Evolutionary conservation across 2,113 vertebrate genomes (phyloP), one percentile per base, ranked within the genome.

Genomic region (Cyanoliseus patagonus): DNA sequence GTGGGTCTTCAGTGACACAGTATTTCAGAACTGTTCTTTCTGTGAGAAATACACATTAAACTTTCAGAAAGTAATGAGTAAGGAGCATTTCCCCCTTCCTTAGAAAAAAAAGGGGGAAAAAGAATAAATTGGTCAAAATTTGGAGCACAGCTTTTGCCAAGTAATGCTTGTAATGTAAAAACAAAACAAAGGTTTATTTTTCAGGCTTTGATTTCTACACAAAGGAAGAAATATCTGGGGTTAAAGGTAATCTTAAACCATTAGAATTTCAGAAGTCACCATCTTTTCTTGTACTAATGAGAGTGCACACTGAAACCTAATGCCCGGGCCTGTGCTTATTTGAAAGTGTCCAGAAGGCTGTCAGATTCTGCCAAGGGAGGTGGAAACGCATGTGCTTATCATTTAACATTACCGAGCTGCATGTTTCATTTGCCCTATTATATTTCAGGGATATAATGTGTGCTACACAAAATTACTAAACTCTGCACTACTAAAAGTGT

Each of bases 351-450:
- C 27, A 5, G 28, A 13, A 41, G 59, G 30, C 66, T 20, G 9
- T 8, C 30, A 11, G 49, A 57, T 61, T 37, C 73, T 52, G n/a
- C 59, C 23, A 52, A 5, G n/a, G 37, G 15, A 25, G 66, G 14
- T 6, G 57, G 23, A 51, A 64, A 10, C 3, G 14, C 42, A 3
- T 1, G 6, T 19, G 33, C n/a, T 61, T 39, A 14, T 16, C 51
- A 41, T 12, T 17, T 2, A 7, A 7, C 24, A 2, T n/a, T 7
- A 5, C 57, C 0, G 3, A 51, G 42, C 28, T 39, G 33, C 57
- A 3, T 2, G 14, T 41, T 52, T 35, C 66, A 4, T 10, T 52
- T 41, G 20, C 14, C n/a, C 23, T 23, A 2, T 6, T 6, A 2
- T 28, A 13, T 33, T 61, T 28, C 66, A 23, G 44, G 42, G 33